phyloP scores from a whole-genome alignment of 2,888 invertebrate genomes.

The Seladonia tumulorum region DNA sequence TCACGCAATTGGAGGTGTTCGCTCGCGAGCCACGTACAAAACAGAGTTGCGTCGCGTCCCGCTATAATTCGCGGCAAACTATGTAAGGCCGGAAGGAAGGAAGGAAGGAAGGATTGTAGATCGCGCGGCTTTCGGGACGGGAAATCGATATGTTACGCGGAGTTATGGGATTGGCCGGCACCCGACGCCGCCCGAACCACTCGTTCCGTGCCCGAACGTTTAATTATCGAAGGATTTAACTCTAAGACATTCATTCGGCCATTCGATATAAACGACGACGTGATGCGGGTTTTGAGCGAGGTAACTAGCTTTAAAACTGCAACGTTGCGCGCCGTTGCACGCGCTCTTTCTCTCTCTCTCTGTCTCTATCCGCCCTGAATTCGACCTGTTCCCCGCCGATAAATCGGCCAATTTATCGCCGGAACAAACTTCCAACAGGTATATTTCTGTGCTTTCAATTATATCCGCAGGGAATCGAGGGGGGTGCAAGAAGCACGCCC shows the following conservation, averaged over 20 bases:
- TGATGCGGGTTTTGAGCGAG: constrained; percentile 11
- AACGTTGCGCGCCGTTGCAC: background rate
- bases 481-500: background rate
- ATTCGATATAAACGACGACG: constrained; percentile 32
- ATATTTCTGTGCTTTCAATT: constrained; percentile 8
- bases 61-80: constrained; percentile 39
- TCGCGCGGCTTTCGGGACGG: constrained; percentile 4
- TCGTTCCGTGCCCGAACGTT: constrained; percentile 32
- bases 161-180: constrained; percentile 23
- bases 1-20: constrained; percentile 47
- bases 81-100: background rate
- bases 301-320: constrained; percentile 20
- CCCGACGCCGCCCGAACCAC: background rate
- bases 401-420: constrained; percentile 9
- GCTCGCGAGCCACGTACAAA: constrained; percentile 27
- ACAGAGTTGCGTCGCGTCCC: constrained; percentile 7
- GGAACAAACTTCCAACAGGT: constrained; percentile 7
- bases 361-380: background rate
- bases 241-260: constrained; percentile 22
- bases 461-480: constrained; percentile 16
- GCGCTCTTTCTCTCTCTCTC: background rate
- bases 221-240: constrained; percentile 51
- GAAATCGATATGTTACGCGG: constrained; percentile 33
- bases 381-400: background rate
- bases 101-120: constrained; percentile 21